Evolutionary conservation across 2,113 vertebrate genomes (phyloP), one percentile per base, ranked within the genome.

Genomic region (Paradisaea rubra): DNA sequence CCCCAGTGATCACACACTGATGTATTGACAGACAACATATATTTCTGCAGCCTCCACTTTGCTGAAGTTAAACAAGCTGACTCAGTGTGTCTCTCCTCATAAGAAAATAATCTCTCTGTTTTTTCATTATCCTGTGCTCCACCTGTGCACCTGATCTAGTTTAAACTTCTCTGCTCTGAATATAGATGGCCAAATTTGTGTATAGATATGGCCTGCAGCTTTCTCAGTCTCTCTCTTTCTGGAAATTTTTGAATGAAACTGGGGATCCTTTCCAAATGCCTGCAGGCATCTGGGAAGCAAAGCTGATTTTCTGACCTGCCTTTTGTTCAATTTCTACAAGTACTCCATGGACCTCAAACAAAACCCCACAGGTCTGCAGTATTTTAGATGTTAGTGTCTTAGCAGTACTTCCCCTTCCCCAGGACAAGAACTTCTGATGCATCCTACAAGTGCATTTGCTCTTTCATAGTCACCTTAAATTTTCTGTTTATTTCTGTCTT

Each of bases 51-150:
- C 70, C 64, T 71, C 53, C 74, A 56, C 79, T 91, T 52, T 71
- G 60, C 56, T 81, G 64, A 70, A 86, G 60, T 84, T 78, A 92
- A 94, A 92, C 68, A 88, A 63, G 45, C 59, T 93, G 90, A 82
- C 52, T 91, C 88, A 95, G 37, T 77, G 88, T 91, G 59, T 81
- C 16, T 77, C 45, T 86, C 39, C 45, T 88, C 14, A 24, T 20
- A 82, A 80, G 78, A 60, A 92, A 87, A 87, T 76, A 65, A 68
- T 57, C 49, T 71, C 18, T 47, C 16, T 8, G 11, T 39, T 86
- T 72, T 54, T 61, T 80, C 45, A 42, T 61, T 86, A 60, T 50
- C 5, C 28, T 0, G 0, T 47, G 69, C 45, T 16, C 39, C 59
- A 63, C 20, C 39, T 80, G 71, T 63, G 33, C 50, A 77, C 6